These are phyloP conservation scores for Oreochromis niloticus DNA, from an alignment of 2,113 vertebrate species.

Conservation along the genomic window DNA sequence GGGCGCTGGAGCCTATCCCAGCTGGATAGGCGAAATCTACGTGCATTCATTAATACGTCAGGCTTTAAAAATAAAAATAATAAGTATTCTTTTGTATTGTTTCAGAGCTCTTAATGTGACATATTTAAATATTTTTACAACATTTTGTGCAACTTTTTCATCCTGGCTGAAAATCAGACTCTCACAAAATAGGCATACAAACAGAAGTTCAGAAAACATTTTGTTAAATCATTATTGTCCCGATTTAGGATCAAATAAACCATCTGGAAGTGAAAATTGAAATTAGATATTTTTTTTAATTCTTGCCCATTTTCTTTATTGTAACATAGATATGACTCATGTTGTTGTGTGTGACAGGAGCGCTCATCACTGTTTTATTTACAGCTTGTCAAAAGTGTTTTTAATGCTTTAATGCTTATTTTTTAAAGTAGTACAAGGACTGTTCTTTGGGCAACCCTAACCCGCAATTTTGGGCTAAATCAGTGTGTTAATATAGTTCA, in stretches of 20 bases:
- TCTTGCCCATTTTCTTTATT: neutral
- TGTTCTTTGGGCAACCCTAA: neutral
- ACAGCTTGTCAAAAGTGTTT: neutral
- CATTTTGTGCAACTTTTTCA: neutral
- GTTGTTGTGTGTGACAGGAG: neutral
- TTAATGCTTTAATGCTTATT: neutral
- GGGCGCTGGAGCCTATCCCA: no score
- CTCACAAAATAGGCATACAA: neutral
- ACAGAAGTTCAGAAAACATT: neutral
- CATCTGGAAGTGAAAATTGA: neutral
- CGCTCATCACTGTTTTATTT: neutral
- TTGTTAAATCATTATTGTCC: neutral
- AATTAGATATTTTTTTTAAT: neutral
- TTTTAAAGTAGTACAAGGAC: neutral
- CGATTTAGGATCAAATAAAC: neutral
- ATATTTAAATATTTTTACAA: neutral
- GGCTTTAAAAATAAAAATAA: neutral
- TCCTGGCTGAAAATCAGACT: neutral
- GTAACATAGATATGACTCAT: neutral
- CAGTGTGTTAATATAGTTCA: neutral
- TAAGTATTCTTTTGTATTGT: neutral
- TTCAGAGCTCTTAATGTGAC: neutral
- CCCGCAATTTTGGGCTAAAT: neutral
- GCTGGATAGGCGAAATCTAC: neutral
- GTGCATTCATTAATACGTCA: neutral